These are phyloP conservation scores for Ericerus pela DNA, from an alignment of 1,140 invertebrate genomes.

Conservation along the genomic window DNA sequence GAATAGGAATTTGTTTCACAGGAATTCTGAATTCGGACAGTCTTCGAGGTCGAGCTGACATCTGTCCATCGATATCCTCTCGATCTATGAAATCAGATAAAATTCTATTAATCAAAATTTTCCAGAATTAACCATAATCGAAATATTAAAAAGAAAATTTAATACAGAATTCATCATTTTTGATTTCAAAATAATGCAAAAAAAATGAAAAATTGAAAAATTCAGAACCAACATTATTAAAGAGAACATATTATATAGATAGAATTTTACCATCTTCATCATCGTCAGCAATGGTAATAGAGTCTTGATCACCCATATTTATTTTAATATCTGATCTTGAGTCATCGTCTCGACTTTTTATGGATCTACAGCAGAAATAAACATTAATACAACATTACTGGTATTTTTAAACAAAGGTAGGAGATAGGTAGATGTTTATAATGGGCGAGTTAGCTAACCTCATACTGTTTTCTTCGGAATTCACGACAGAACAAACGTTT, in stretches of 20 bases:
- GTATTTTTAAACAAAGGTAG: not conserved
- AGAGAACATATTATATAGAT: too few species aligned
- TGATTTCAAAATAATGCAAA: too few species aligned
- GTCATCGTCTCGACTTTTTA: not conserved
- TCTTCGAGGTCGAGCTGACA: slow-evolving; percentile 35
- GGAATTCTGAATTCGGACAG: slow-evolving; percentile 75
- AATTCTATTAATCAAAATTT: too few species aligned
- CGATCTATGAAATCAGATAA: too few species aligned
- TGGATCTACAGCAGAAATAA: not conserved
- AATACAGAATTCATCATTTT: too few species aligned
- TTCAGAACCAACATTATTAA: too few species aligned
- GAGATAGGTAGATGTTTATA: not conserved
- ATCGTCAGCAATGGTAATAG: not conserved
- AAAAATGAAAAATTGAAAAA: too few species aligned
- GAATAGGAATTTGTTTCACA: slow-evolving; percentile 84
- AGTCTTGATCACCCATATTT: not conserved
- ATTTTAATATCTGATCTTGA: not conserved
- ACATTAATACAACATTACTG: too few species aligned
- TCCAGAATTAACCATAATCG: too few species aligned
- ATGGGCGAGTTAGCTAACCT: not conserved
- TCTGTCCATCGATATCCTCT: not conserved
- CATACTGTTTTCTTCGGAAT: not conserved
- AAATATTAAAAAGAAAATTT: too few species aligned
- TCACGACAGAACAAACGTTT: not conserved
- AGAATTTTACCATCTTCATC: not conserved